These are phyloP conservation scores for Cetoscarus ocellatus DNA, from an alignment of 2,797 vertebrate species.

Conservation along the genomic window DNA sequence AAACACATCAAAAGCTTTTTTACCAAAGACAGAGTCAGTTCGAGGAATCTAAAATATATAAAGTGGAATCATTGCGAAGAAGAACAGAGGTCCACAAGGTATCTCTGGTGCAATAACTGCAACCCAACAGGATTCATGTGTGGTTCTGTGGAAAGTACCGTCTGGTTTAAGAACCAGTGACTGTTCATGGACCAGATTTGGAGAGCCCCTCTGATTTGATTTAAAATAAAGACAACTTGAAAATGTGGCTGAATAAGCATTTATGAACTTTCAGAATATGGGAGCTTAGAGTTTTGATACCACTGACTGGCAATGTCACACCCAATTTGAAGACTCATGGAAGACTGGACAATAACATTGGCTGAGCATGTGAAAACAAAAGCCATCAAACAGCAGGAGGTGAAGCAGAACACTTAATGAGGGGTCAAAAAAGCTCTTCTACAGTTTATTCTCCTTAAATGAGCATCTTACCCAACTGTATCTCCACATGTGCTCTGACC, in stretches of 20 bases:
- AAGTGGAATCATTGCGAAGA: neutral
- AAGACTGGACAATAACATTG: slow-evolving; percentile 25
- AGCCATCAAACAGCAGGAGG: slow-evolving; percentile 27
- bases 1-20: too few species aligned
- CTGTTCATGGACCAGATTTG: slow-evolving; percentile 27
- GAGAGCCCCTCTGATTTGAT: slow-evolving; percentile 25
- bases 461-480: slow-evolving; percentile 48
- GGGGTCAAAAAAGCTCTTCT: slow-evolving; percentile 24
- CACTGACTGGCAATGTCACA: slow-evolving; percentile 13
- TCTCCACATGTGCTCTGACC: slow-evolving; percentile 30
- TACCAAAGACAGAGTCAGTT: too few species aligned
- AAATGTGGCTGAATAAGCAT: slow-evolving; percentile 59
- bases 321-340: slow-evolving; percentile 39
- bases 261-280: slow-evolving; percentile 48
- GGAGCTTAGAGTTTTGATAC: slow-evolving; percentile 27
- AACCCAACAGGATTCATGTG: slow-evolving; percentile 32
- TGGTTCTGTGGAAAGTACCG: slow-evolving; percentile 27
- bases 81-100: slow-evolving; percentile 33
- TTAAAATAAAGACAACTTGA: slow-evolving; percentile 58
- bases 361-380: slow-evolving; percentile 35
- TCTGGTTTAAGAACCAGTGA: slow-evolving; percentile 32
- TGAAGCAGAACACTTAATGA: slow-evolving; percentile 8
- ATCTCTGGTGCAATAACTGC: slow-evolving; percentile 34
- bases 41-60: too few species aligned
- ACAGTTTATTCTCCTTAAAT: slow-evolving; percentile 21